These are phyloP conservation scores for Craniophora ligustri DNA, from an alignment of 2,888 invertebrate genomes.

Conservation along the genomic window DNA sequence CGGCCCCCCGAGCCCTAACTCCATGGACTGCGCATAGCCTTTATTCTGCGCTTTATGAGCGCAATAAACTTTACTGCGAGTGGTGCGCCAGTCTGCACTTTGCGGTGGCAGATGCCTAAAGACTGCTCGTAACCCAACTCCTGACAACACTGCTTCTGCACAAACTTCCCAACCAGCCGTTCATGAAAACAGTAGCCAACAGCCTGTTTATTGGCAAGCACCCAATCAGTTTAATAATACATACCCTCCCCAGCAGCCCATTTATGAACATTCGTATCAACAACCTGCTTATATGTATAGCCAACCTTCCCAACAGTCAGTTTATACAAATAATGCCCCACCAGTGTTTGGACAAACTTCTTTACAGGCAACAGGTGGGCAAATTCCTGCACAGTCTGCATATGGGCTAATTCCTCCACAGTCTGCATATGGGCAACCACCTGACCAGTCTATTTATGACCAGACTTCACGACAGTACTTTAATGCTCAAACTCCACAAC, in stretches of 20 bases:
- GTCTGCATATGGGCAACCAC: background rate
- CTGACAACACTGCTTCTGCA: background rate
- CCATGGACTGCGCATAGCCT: slow-evolving; percentile 92
- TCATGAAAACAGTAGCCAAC: background rate
- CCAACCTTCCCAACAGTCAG: background rate
- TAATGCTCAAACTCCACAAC: background rate
- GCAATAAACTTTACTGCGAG: slow-evolving; percentile 55
- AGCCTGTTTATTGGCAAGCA: background rate
- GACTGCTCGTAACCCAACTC: background rate
- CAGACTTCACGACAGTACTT: background rate
- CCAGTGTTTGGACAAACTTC: background rate
- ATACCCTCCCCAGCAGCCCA: slow-evolving; percentile 2
- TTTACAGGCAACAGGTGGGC: background rate
- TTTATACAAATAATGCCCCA: background rate
- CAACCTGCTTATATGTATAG: background rate
- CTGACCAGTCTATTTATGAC: background rate
- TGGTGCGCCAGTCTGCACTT: slow-evolving; percentile 48
- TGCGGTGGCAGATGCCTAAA: slow-evolving; percentile 16
- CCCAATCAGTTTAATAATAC: background rate
- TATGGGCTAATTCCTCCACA: background rate
- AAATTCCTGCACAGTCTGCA: background rate
- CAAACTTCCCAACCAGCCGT: background rate
- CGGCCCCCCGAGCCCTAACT: slow-evolving; percentile 91
- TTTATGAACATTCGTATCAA: background rate
- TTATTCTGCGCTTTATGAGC: slow-evolving; percentile 82